Evolutionary conservation across 2,888 invertebrate genomes (phyloP).

Genomic region (Drosophila silvestris): DNA sequence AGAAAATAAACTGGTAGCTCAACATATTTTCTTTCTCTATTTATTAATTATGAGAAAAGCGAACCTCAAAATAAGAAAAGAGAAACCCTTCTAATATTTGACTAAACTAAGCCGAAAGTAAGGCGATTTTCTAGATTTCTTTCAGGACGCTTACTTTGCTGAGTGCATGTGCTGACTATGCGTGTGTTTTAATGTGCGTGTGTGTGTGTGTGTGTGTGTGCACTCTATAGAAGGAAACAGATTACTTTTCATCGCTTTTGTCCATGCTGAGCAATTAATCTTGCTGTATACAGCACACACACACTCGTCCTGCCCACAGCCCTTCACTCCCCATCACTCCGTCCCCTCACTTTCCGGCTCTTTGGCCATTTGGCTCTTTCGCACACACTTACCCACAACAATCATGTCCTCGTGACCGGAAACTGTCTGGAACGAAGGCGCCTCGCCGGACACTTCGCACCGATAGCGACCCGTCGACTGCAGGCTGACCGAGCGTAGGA

Average conservation of each 20-base stretch:
- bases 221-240: slow-evolving; percentile 55
- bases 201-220: slow-evolving; percentile 13
- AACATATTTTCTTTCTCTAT: background rate
- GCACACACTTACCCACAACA: slow-evolving; percentile 88
- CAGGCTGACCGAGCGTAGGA: slow-evolving; percentile 89
- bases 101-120: background rate
- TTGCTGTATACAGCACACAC: slow-evolving; percentile 40
- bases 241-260: slow-evolving; percentile 78
- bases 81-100: background rate
- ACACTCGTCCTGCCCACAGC: background rate
- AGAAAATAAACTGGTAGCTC: background rate
- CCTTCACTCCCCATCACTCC: background rate
- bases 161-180: background rate
- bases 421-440: slow-evolving; percentile 91
- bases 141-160: background rate
- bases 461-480: slow-evolving; percentile 91
- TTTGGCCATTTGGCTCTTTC: background rate
- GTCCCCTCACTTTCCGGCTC: background rate
- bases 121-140: background rate
- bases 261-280: slow-evolving; percentile 75
- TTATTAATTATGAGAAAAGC: background rate
- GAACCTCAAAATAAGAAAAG: background rate
- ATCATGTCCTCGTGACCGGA: slow-evolving; percentile 91
- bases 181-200: background rate
- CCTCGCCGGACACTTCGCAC: slow-evolving; percentile 92